Evolutionary conservation across 2,113 vertebrate species (phyloP), one percentile per base, ranked within the genome.

Genomic region (Centrocercus urophasianus): DNA sequence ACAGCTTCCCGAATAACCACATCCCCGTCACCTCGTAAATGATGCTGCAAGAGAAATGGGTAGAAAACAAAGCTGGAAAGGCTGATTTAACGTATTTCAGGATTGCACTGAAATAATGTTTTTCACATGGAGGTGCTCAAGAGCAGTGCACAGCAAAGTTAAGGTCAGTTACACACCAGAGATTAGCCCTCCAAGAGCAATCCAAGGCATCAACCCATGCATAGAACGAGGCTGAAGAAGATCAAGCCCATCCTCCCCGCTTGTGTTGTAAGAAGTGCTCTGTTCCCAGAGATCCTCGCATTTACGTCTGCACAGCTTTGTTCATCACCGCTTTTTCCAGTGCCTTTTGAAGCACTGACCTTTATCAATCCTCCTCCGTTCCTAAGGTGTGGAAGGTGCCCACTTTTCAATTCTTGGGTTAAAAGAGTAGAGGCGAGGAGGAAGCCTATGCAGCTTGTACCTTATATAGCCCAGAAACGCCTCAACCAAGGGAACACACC

Each of bases 1-100:
- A 98, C 25, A 97, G 88, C 88, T 91, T 96, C 60, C 97, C 97
- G 0, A 98, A 98, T 30, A 98, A 52, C 97, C 97, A 98, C 95
- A 96, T 95, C 52, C 97, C 97, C 0, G 97, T 98, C 94, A 98
- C 97, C 93, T 98, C 97, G 0, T 98, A 98, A 73, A 98, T 97
- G 75, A 98, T 98, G 25, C 97, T 98, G 94, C 0, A 3, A 40
- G 60, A 61, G 65, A 59, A 84, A 75, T 0, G 0, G 17, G n/a
- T 4, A 38, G 14, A 21, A 47, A 24, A 27, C 52, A 77, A 13
- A 75, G 43, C 21, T 19, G 27, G 50, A 14, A 76, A 54, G 27
- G 42, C 13, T 27, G 20, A 47, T 30, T n/a, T 64, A 54, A 38
- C 3, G 6, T 32, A 5, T 25, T 70, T 67, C 18, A 17, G 13